Percentiles rank a stretch among this genome's conserved stretches.
Evolutionary conservation across 2,888 invertebrate genomes (phyloP).

Genomic region (Drosophila kuntzei): DNA sequence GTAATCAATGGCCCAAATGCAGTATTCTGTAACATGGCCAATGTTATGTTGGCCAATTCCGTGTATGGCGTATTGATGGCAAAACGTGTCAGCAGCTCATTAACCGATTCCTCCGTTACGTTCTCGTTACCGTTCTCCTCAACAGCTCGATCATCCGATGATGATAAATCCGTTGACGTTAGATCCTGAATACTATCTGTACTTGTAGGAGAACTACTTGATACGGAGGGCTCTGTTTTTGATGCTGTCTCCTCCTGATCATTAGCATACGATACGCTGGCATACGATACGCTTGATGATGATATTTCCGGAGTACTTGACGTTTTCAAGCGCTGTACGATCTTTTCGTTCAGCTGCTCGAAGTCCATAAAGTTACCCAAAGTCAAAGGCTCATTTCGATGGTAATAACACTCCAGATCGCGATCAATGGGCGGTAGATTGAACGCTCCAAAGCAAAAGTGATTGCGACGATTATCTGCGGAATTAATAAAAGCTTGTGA

Average conservation of each 20-base stretch:
- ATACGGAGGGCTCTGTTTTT: neutral
- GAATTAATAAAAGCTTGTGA: neutral
- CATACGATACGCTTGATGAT: constrained; percentile 1
- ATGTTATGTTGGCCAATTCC: constrained; percentile 28
- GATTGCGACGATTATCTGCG: constrained; percentile 15
- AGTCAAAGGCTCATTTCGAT: constrained; percentile 39
- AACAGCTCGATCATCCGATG: neutral
- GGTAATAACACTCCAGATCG: constrained; percentile 36
- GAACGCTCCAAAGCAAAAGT: constrained; percentile 1
- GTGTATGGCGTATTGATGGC: constrained; percentile 34
- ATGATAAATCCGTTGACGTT: neutral
- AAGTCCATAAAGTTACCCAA: constrained; percentile 41
- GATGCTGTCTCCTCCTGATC: neutral
- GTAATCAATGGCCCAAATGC: constrained; percentile 31
- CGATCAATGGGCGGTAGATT: constrained; percentile 20
- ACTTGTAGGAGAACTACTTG: constrained; percentile 3
- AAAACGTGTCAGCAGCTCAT: constrained; percentile 20
- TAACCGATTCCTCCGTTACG: constrained; percentile 15
- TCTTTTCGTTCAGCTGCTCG: constrained; percentile 12
- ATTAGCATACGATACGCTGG: neutral
- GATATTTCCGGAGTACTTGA: neutral
- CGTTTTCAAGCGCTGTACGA: neutral
- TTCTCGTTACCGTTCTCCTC: neutral
- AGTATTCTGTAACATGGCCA: constrained; percentile 33
- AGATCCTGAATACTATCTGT: neutral